phyloP scores from a whole-genome alignment of 2,113 vertebrate species.

The Paralichthys olivaceus region DNA sequence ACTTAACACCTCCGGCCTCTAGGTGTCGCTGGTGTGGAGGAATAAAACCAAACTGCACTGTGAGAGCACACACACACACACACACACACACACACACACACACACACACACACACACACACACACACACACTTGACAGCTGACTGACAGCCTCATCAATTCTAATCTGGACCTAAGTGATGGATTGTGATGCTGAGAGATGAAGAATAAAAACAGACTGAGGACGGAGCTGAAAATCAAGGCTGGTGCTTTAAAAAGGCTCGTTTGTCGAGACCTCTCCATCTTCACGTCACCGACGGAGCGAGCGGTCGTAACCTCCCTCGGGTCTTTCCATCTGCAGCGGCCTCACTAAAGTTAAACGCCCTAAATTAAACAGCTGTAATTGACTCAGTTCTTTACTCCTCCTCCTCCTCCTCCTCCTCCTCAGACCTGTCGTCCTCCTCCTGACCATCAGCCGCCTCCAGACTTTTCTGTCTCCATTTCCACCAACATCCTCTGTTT shows the following conservation, averaged over 20 bases:
- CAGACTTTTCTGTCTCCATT: no score
- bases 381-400: background rate
- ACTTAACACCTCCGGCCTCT: no score
- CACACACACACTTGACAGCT: background rate
- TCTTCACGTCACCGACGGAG: no score
- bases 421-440: no score
- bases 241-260: background rate
- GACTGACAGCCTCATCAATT: slow-evolving; percentile 37
- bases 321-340: background rate
- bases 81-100: slow-evolving; percentile 11
- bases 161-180: slow-evolving; percentile 8
- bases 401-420: background rate
- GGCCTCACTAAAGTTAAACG: background rate
- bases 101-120: background rate
- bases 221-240: slow-evolving; percentile 18
- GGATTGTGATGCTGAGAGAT: slow-evolving; percentile 8
- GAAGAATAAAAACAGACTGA: background rate
- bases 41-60: no score
- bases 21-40: no score
- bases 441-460: no score
- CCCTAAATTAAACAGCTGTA: background rate
- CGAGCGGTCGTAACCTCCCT: no score
- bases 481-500: no score
- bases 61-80: background rate
- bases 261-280: no score